Evolutionary conservation across 2,888 invertebrate species (phyloP).

Genomic region (Volucella zonaria): DNA sequence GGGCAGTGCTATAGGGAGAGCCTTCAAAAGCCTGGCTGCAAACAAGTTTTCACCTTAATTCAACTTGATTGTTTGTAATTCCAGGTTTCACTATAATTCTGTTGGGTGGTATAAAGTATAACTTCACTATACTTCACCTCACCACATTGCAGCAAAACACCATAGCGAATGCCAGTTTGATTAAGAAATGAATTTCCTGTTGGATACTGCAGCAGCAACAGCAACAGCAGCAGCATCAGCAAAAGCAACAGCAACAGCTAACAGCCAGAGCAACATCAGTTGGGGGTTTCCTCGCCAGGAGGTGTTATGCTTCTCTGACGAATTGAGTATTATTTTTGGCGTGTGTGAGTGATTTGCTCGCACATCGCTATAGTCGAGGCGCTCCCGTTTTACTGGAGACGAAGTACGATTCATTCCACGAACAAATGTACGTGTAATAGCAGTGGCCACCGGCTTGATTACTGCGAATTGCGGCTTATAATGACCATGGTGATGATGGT

Average conservation of each 20-base stretch:
- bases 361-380: conserved; percentile 43
- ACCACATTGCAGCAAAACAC: conserved; percentile 1
- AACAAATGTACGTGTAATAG: conserved; percentile 11
- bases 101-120: conserved; percentile 55
- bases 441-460: conserved; percentile 3
- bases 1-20: conserved; percentile 41
- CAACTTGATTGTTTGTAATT: conserved; percentile 73
- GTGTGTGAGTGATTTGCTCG: conserved; percentile 58
- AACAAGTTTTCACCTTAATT: conserved; percentile 67
- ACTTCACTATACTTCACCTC: conserved; percentile 9
- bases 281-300: conserved; percentile 38
- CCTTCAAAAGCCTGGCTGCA: conserved; percentile 9
- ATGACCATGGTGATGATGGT: conserved; percentile 39
- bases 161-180: conserved; percentile 62
- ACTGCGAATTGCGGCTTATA: conserved; percentile 13
- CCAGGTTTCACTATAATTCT: conserved; percentile 47
- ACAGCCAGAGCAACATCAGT: background rate
- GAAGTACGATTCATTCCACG: conserved; percentile 26
- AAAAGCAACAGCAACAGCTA: too few relatives aligned
- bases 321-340: conserved; percentile 53
- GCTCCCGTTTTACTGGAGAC: conserved; percentile 53
- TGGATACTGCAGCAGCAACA: conserved; percentile 18
- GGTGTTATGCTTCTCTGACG: conserved; percentile 41
- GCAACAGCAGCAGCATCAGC: too few relatives aligned
- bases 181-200: conserved; percentile 68